Evolutionary conservation across 1,140 invertebrate genomes (phyloP).

Genomic region (Drosophila biarmipes): DNA sequence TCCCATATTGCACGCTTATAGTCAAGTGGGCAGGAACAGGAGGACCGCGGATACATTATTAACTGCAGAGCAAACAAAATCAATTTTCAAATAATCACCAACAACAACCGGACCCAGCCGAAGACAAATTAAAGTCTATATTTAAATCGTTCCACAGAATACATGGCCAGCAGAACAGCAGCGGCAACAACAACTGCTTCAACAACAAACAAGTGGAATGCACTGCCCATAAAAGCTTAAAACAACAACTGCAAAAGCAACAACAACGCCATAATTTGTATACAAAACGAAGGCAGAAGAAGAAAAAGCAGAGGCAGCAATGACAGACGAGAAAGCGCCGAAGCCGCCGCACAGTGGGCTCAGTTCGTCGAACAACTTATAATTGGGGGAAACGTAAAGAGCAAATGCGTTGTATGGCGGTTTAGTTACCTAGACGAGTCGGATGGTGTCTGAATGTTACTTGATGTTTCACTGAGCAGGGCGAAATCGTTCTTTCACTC

Average conservation of each 20-base stretch:
- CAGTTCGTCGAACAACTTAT: neutral
- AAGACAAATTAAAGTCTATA: slow-evolving; percentile 66
- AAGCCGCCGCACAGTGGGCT: slow-evolving; percentile 23
- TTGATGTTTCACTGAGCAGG: too few relatives aligned
- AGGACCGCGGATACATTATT: slow-evolving; percentile 33
- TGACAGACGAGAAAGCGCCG: slow-evolving; percentile 43
- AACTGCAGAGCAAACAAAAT: slow-evolving; percentile 57
- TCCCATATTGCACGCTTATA: slow-evolving; percentile 34
- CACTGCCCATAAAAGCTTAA: slow-evolving; percentile 70
- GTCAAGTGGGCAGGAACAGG: neutral
- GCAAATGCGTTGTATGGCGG: too few relatives aligned
- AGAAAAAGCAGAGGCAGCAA: slow-evolving; percentile 26
- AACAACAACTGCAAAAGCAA: slow-evolving; percentile 68
- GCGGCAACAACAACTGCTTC: slow-evolving; percentile 13
- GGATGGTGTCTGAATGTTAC: too few relatives aligned
- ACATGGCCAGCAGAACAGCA: slow-evolving; percentile 15
- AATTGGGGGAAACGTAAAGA: neutral
- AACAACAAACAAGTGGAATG: slow-evolving; percentile 61
- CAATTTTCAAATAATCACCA: slow-evolving; percentile 56
- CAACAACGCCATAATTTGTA: slow-evolving; percentile 68
- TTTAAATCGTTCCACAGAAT: slow-evolving; percentile 48
- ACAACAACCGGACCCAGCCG: slow-evolving; percentile 8
- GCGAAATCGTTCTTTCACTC: too few relatives aligned
- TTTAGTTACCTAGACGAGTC: too few relatives aligned
- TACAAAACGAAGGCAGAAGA: slow-evolving; percentile 54